Evolutionary conservation across 2,113 vertebrate species (phyloP).

Genomic region (Callipepla squamata): DNA sequence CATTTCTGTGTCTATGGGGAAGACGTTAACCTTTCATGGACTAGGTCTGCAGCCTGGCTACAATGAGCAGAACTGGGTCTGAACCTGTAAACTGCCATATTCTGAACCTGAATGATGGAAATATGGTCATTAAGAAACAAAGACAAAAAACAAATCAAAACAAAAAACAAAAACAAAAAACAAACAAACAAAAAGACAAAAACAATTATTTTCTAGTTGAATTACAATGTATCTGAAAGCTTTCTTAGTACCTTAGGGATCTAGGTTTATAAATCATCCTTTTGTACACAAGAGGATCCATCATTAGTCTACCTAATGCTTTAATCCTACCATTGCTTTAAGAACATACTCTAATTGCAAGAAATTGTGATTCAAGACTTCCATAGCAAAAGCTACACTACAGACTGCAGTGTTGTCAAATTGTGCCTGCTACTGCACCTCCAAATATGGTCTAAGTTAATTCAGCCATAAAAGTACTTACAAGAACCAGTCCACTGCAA

Average conservation of each 20-base stretch:
- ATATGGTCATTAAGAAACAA: neutral
- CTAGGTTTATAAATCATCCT: neutral
- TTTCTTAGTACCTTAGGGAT: neutral
- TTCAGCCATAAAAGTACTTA: conserved; percentile 79
- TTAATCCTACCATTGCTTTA: neutral
- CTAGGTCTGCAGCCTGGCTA: neutral
- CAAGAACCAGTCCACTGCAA: conserved; percentile 98
- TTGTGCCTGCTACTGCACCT: neutral
- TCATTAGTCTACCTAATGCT: neutral
- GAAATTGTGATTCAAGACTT: neutral
- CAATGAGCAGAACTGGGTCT: neutral
- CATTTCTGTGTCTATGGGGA: neutral
- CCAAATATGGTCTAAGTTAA: neutral
- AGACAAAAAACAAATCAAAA: neutral
- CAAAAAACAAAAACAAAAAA: neutral
- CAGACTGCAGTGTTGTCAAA: neutral
- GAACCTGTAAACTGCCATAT: neutral
- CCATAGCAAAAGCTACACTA: neutral
- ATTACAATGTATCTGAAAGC: neutral
- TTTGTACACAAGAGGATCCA: neutral
- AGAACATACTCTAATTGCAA: neutral
- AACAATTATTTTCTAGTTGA: neutral
- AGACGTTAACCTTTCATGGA: neutral
- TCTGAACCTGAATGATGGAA: neutral
- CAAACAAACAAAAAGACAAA: neutral